Conservation (phyloP, 2,113 vertebrate species). For the Manacus vitellinus region DNA sequence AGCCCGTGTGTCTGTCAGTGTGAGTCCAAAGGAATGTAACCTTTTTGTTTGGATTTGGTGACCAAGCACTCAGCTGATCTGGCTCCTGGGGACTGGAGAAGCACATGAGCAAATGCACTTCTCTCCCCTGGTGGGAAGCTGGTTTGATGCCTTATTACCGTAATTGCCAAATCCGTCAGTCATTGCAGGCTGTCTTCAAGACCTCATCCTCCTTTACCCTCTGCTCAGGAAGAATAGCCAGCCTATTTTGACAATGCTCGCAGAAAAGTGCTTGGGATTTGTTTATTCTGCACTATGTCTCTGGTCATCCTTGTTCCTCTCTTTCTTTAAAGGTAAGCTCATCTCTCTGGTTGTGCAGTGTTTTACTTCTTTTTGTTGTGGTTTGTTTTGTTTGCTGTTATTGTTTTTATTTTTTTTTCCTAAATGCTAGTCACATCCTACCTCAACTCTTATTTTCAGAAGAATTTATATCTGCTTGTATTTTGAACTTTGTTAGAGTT, state of each 20-base stretch:
- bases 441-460: background rate
- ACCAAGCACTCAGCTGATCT: background rate
- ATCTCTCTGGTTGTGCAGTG: background rate
- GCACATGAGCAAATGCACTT: background rate
- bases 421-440: background rate
- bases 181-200: background rate
- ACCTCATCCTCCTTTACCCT: background rate
- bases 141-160: constrained; percentile 17
- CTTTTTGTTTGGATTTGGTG: background rate
- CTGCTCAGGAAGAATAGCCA: background rate
- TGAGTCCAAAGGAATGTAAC: background rate
- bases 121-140: background rate
- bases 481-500: background rate
- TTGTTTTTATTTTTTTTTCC: no score
- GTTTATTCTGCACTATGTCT: constrained; percentile 34
- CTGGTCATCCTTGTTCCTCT: constrained; percentile 39
- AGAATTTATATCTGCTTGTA: background rate
- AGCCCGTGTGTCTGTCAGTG: background rate
- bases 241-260: constrained; percentile 16
- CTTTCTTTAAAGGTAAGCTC: constrained; percentile 46
- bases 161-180: constrained; percentile 42
- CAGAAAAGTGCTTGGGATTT: constrained; percentile 13
- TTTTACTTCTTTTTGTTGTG: background rate
- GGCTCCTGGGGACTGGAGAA: background rate
- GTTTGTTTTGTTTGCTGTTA: background rate